A percentile compares a stretch with the other conserved stretches of the same genome.
Conservation (phyloP, 1,140 invertebrate species). For the Hycleus phaleratus region DNA sequence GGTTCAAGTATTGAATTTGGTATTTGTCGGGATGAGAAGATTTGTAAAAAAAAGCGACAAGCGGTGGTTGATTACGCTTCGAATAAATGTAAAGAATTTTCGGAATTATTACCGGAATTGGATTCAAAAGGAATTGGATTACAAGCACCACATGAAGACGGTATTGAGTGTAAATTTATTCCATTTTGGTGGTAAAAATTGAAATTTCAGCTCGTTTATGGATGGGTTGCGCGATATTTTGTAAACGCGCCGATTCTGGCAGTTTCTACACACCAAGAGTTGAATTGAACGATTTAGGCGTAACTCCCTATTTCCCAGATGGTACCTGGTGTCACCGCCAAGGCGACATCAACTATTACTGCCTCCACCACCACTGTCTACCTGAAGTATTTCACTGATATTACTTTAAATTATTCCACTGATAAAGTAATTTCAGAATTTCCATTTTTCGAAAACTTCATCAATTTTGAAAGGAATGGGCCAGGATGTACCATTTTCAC, state of each 20-base stretch:
- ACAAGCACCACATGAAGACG: conserved; percentile 60
- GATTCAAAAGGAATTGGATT: conserved; percentile 55
- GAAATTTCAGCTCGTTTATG: conserved; percentile 51
- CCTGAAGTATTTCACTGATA: conserved; percentile 46
- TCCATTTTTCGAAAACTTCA: conserved; percentile 47
- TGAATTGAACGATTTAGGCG: conserved; percentile 62
- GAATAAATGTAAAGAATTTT: conserved; percentile 54
- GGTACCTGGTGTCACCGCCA: conserved; percentile 72
- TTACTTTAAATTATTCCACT: not conserved
- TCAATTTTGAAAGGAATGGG: conserved; percentile 40
- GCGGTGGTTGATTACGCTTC: conserved; percentile 50
- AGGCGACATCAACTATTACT: conserved; percentile 56
- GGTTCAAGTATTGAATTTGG: conserved; percentile 53
- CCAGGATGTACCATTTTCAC: conserved; percentile 48
- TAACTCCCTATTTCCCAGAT: conserved; percentile 70
- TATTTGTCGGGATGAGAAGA: conserved; percentile 53
- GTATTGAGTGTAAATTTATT: conserved; percentile 33
- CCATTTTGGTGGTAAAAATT: not conserved
- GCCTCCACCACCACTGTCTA: conserved; percentile 63
- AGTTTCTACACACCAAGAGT: conserved; percentile 65
- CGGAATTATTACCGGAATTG: conserved; percentile 48
- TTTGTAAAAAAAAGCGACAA: conserved; percentile 40
- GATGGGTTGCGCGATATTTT: conserved; percentile 72
- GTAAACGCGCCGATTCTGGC: conserved; percentile 52
- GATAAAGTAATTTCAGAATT: conserved; percentile 41